Percentiles rank a stretch among this genome's conserved stretches.
These are phyloP conservation scores for Perithous albicinctus DNA, from an alignment of 2,888 invertebrate species.

Conservation along the genomic window DNA sequence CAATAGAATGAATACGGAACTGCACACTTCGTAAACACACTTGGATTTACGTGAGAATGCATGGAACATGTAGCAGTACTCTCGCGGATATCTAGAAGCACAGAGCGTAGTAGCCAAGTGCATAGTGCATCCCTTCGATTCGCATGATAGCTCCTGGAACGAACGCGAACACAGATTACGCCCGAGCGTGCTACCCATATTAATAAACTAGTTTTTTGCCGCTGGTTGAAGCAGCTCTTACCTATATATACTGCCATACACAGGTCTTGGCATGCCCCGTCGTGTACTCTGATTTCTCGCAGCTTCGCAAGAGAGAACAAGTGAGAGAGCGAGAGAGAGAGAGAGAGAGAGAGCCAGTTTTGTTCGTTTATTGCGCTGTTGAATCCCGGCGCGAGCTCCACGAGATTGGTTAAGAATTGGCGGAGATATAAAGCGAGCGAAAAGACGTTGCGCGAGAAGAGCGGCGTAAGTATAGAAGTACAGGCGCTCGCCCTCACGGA, in stretches of 20 bases:
- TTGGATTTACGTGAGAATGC: background rate
- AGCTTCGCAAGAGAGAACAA: too few relatives aligned
- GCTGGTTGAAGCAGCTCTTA: constrained; percentile 37
- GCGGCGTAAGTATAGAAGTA: constrained; percentile 16
- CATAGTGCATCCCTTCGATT: constrained; percentile 48
- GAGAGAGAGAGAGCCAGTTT: constrained; percentile 27
- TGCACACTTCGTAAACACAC: background rate
- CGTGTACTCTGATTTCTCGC: constrained; percentile 34
- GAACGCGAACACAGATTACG: constrained; percentile 71
- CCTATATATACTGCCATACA: constrained; percentile 24
- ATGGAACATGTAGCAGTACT: background rate
- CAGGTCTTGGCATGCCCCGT: background rate
- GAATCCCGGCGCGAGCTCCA: constrained; percentile 5
- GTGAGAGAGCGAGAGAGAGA: too few relatives aligned
- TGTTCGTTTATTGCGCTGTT: constrained; percentile 70
- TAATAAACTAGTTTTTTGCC: constrained; percentile 78
- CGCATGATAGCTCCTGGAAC: constrained; percentile 65
- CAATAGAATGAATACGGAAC: background rate
- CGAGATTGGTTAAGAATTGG: constrained; percentile 58
- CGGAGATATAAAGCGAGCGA: constrained; percentile 18
- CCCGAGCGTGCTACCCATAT: constrained; percentile 75
- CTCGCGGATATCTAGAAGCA: constrained; percentile 32
- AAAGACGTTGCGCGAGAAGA: background rate
- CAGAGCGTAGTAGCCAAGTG: constrained; percentile 28
- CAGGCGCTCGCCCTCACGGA: constrained; percentile 21